Conservation (phyloP, 1,140 invertebrate species). For the Laodelphax striatellus region DNA sequence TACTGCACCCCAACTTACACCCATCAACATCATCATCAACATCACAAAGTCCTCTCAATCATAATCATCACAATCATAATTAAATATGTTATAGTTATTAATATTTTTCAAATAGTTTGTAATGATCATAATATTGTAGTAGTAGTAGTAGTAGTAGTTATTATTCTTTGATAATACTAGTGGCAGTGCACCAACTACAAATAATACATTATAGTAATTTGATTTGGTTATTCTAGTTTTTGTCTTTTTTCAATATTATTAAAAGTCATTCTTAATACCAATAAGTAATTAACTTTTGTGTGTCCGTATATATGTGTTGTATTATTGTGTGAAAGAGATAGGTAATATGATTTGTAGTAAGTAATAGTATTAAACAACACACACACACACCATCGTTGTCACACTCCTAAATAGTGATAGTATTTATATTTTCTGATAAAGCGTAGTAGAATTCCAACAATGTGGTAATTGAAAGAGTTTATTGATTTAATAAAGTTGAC, state of each 20-base stretch:
- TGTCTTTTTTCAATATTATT: not conserved
- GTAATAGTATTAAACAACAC: not conserved
- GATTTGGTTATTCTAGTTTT: not conserved
- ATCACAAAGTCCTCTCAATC: not conserved
- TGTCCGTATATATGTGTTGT: too few species aligned
- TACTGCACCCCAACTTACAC: too few species aligned
- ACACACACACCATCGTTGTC: too few species aligned
- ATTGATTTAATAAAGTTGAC: too few species aligned
- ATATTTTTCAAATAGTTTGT: not conserved
- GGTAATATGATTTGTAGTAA: not conserved
- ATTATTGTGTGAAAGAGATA: too few species aligned
- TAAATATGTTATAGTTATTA: not conserved
- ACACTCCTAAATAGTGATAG: too few species aligned
- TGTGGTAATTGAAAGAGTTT: too few species aligned
- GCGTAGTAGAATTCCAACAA: too few species aligned
- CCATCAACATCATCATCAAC: not conserved
- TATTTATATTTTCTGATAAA: too few species aligned
- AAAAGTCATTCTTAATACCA: too few species aligned
- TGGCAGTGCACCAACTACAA: not conserved
- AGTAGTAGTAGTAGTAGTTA: too few species aligned
- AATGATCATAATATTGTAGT: not conserved
- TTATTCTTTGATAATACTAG: not conserved
- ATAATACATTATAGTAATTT: not conserved
- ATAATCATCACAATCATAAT: constrained; percentile 4
- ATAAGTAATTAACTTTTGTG: too few species aligned